phyloP scores from a whole-genome alignment of 2,113 vertebrate species.

The Chelonoidis abingdonii region DNA sequence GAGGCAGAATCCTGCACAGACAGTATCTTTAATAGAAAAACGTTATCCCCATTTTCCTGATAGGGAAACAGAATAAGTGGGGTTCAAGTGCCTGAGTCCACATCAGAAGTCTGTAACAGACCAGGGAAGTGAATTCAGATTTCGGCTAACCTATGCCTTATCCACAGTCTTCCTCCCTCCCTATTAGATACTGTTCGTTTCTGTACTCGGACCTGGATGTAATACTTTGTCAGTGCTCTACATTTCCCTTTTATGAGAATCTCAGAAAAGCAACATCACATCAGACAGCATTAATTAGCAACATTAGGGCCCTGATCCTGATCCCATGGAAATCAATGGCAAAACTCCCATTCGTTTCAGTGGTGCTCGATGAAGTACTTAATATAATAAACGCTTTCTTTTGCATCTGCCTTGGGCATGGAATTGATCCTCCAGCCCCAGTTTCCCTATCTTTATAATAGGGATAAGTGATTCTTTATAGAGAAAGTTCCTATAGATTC shows the following conservation, averaged over 20 bases:
- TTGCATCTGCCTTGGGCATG: background rate
- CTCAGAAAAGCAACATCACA: background rate
- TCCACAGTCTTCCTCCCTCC: slow-evolving; percentile 8
- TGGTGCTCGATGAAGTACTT: background rate
- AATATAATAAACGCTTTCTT: background rate
- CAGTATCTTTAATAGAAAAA: background rate
- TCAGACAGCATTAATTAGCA: background rate
- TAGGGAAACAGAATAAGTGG: background rate
- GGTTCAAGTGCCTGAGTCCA: background rate
- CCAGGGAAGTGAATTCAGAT: background rate
- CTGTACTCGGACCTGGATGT: background rate
- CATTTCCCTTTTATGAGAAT: background rate
- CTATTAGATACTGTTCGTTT: background rate
- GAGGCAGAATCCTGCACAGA: background rate
- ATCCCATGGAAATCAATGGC: background rate
- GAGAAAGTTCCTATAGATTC: background rate
- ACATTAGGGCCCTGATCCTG: background rate
- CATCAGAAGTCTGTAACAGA: slow-evolving; percentile 3
- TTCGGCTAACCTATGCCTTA: background rate
- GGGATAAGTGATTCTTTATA: background rate
- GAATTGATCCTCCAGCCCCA: background rate
- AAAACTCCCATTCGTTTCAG: background rate
- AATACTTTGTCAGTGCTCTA: background rate
- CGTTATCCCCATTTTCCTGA: background rate
- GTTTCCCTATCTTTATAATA: background rate